Base-by-base conservation (phyloP, 2,888 invertebrate species). In the Ophioninae sp. region DNA sequence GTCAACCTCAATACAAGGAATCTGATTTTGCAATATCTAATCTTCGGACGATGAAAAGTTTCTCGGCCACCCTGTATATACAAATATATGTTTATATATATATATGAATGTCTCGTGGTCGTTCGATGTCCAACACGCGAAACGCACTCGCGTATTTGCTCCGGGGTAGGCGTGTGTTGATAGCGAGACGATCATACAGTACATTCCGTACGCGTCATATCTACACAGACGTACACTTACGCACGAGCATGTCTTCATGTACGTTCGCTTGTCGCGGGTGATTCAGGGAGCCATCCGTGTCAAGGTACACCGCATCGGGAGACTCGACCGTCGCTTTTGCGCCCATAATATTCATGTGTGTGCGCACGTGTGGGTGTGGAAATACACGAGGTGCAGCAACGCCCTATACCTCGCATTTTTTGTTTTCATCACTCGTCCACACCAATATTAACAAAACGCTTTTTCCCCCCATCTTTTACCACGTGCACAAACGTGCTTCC, bases 261-360 rank as follows among this genome's bases (percentile, higher is more conserved):
- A 89, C 90, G 30, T 90, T 89, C 89, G 91, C 90, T 68, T 64
- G 79, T 80, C 83, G 70, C 76, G 89, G 91, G 89, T 91, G 91
- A 92, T 92, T 92, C 92, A 91, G 92, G 91, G 93, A 92, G 92
- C 90, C 93, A 93, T 93, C 93, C 92, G 90, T 93, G 93, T 93
- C 93, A 93, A 93, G 93, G 93, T 92, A 92, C 92, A 93, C 93
- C 90, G 89, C 91, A 92, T 92, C 90, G 89, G 59, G 79, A 79
- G 79, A 73, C 72, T 76, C 76, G 72, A 61, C 81, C 59, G 72
- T 64, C 72, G 72, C 57, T 67, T 76, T 62, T 79, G 73, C 67
- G 62, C 10, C 10, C 39, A 77, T 67, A 23, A 44, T 68, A 59
- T 70, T 13, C 7, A 7, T 64, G 23, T 44, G 30, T 69, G 68